Percentiles rank a stretch among this genome's conserved stretches.
These are phyloP conservation scores for Drosophila kohkoa DNA, from an alignment of 1,140 invertebrate genomes.

Conservation along the genomic window DNA sequence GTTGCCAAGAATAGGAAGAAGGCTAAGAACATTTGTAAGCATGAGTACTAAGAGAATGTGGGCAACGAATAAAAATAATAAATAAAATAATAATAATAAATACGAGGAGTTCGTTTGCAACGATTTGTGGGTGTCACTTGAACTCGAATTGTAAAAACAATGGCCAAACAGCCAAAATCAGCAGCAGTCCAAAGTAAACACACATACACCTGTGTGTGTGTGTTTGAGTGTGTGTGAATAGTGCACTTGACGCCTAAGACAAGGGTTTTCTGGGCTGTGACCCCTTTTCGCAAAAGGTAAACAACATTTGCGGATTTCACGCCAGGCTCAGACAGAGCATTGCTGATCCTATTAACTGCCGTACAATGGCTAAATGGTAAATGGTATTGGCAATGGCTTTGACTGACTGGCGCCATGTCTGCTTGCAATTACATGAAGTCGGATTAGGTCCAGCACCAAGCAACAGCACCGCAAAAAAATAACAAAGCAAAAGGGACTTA, in stretches of 20 bases:
- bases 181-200: slow-evolving; percentile 46
- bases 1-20: slow-evolving; percentile 19
- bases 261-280: slow-evolving; percentile 18
- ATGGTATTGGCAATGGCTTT: slow-evolving; percentile 45
- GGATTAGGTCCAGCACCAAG: slow-evolving; percentile 35
- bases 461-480: slow-evolving; percentile 48
- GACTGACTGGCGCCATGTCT: slow-evolving; percentile 81
- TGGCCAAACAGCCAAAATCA: slow-evolving; percentile 23
- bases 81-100: slow-evolving; percentile 28
- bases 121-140: slow-evolving; percentile 35
- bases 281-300: slow-evolving; percentile 75
- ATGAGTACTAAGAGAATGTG: slow-evolving; percentile 5
- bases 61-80: neutral
- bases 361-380: slow-evolving; percentile 17
- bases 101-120: slow-evolving; percentile 24
- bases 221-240: neutral
- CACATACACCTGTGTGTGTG: neutral
- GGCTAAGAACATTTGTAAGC: neutral
- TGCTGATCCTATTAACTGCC: slow-evolving; percentile 75
- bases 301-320: slow-evolving; percentile 83
- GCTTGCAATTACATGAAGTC: slow-evolving; percentile 52
- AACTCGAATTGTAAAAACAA: slow-evolving; percentile 48
- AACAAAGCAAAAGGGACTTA: slow-evolving; percentile 64
- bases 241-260: slow-evolving; percentile 43
- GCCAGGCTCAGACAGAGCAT: slow-evolving; percentile 71